These are phyloP conservation scores for Oophaga pumilio DNA, from an alignment of 2,113 vertebrate genomes.

Conservation along the genomic window DNA sequence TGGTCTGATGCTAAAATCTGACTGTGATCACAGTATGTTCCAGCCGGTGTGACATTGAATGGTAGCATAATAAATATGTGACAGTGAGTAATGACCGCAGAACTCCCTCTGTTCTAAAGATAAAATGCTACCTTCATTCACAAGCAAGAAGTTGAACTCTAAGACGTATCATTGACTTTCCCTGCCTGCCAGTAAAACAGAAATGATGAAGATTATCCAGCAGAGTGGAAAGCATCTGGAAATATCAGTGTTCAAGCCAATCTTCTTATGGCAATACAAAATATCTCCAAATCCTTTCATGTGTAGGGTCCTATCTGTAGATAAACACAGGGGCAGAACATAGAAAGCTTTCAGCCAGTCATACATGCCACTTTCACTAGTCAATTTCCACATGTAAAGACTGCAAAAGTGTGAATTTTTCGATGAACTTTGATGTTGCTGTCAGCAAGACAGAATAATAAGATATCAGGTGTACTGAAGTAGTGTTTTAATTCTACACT, in stretches of 20 bases:
- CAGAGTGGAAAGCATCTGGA: slow-evolving; percentile 1
- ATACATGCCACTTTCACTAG: slow-evolving; percentile 3
- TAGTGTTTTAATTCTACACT: not conserved
- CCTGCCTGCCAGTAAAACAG: not conserved
- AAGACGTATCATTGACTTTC: slow-evolving; percentile 25
- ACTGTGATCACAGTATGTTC: slow-evolving; percentile 38
- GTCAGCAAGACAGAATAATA: not conserved
- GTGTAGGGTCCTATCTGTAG: not conserved
- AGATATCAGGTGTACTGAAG: not conserved
- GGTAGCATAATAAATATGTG: slow-evolving; percentile 17
- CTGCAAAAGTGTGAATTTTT: not conserved
- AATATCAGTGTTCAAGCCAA: slow-evolving; percentile 14
- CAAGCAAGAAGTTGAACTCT: slow-evolving; percentile 15
- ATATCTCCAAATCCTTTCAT: slow-evolving; percentile 19
- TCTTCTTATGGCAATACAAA: slow-evolving; percentile 4
- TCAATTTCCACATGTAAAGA: not conserved
- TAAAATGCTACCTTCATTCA: slow-evolving; percentile 39
- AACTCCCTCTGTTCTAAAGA: slow-evolving; percentile 28
- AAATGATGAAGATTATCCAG: slow-evolving; percentile 36
- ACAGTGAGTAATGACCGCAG: slow-evolving; percentile 28
- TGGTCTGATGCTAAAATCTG: not conserved
- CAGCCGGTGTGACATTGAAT: slow-evolving; percentile 6
- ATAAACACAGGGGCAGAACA: slow-evolving; percentile 13
- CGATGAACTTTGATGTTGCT: not conserved
- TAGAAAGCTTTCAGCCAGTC: slow-evolving; percentile 22